Evolutionary conservation across 2,797 vertebrate species (phyloP), one percentile per base, ranked within the genome.

Genomic region (Clarias pachynema): DNA sequence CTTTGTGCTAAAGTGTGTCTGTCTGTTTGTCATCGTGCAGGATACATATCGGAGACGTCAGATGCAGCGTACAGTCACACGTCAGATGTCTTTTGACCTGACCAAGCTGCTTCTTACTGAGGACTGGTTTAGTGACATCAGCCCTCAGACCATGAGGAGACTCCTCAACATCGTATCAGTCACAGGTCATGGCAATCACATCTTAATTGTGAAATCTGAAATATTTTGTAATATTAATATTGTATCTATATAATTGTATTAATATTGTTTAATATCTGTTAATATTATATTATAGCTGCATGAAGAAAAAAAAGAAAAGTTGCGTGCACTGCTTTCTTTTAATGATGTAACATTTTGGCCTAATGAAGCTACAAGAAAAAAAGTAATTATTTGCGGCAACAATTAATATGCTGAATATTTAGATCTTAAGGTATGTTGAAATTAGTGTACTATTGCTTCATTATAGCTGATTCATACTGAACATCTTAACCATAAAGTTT

Each of bases 61-160:
- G 92, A 97, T 99, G 95, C 98, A 99, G 89, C 96, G 98, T 44
- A 96, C 96, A 12, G 91, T 99, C 86, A 99, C 98, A 1, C 95
- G 98, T 24, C 98, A 99, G 89, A 99, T 99, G 98, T 99, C 98
- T 85, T 99, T 99, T 60, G 98, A 99, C 89, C 94, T 99, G 88
- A 99, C 98, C 34, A 99, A 99, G 89, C 93, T 99, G 86, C 93
- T 99, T 91, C 96, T 99, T 85, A 99, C 98, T 0, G 98, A 99
- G 90, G 98, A 99, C 92, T 99, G 98, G 98, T 99, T 99, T 94
- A 99, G 98, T 86, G 98, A 99, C 92, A 99, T 99, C 92, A 99
- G 98, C 86, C 98, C 98, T 14, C 98, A 99, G 94, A 99, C 97
- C 72, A 99, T 99, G 98, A 96, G 98, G 88, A 95, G 98, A 88